Evolutionary conservation across 2,888 invertebrate species (phyloP), one percentile per base, ranked within the genome.

Genomic region (Clivina fossor): DNA sequence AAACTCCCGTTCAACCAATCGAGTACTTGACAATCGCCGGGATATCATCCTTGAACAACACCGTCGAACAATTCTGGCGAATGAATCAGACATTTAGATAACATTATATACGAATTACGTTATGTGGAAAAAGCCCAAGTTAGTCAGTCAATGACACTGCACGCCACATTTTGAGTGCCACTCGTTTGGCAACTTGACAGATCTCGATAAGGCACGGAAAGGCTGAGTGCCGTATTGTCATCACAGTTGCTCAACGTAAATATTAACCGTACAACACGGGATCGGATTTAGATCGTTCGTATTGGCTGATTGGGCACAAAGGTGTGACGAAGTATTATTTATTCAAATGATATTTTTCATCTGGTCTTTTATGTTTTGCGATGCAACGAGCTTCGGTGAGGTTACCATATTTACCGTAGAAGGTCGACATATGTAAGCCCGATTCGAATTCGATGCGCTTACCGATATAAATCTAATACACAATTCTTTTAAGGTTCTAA

Each of bases 181-280:
- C 70, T 70, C 65, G n/a, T 60, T 67, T 64, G 69, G 68, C 69
- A 65, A 69, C 70, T 70, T 68, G 69, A 69, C 63, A 66, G 61
- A 70, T 71, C 69, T 68, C 67, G 70, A 71, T 70, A 69, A 69
- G 67, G 66, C 46, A 37, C 37, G 20, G n/a, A 28, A 33, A 28
- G 33, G 33, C 41, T 48, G 56, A 48, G 41, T 56, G 41, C 43
- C 30, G 22, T 40, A 56, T 56, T 56, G 56, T 53, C 37, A 53
- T 32, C n/a, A 16, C 43, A 41, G 43, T 7, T 40, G 41, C 11
- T 22, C 40, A 40, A 11, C 8, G 11, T 9, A 7, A 16, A 19
- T 19, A 16, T 18, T 40, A 19, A 19, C 11, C 40, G 2, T 40
- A 9, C 1, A n/a, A 19, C 2, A 5, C 40, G 13, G n/a, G 7